A percentile compares a stretch with the other conserved stretches of the same genome.
Conservation (phyloP, 2,797 vertebrate genomes). For the Malurus splendens region DNA sequence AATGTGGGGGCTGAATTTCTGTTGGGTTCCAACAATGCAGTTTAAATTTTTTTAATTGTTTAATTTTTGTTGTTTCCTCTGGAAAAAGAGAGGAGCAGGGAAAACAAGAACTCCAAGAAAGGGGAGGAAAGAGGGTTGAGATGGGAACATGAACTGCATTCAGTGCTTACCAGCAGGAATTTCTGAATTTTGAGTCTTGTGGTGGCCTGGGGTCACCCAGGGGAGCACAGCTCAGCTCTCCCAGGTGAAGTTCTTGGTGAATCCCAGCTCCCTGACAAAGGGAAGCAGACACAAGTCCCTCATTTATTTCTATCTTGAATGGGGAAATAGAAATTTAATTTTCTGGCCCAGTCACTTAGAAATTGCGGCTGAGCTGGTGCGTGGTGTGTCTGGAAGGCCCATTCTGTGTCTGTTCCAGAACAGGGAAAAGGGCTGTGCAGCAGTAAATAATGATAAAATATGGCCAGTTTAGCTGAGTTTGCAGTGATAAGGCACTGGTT, state of each 20-base stretch:
- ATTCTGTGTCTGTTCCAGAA: not conserved
- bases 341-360: slow-evolving; percentile 33
- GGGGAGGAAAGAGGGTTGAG: not conserved
- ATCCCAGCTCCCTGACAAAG: not conserved
- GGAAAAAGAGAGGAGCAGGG: not conserved
- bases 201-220: not conserved
- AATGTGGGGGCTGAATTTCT: not conserved
- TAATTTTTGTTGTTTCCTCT: not conserved
- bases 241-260: not conserved
- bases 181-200: not conserved
- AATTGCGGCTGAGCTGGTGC: not conserved
- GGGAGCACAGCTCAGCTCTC: not conserved
- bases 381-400: not conserved
- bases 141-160: not conserved
- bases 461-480: not conserved
- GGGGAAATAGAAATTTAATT: slow-evolving; percentile 19
- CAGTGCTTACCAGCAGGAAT: not conserved
- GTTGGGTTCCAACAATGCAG: not conserved
- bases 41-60: not conserved
- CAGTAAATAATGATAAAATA: not conserved
- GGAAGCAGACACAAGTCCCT: not conserved
- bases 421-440: not conserved
- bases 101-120: not conserved
- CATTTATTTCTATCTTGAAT: not conserved
- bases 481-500: not conserved